A percentile compares a stretch with the other conserved stretches of the same genome.
These are phyloP conservation scores for Xenus cinereus DNA, from an alignment of 2,113 vertebrate species.

Conservation along the genomic window DNA sequence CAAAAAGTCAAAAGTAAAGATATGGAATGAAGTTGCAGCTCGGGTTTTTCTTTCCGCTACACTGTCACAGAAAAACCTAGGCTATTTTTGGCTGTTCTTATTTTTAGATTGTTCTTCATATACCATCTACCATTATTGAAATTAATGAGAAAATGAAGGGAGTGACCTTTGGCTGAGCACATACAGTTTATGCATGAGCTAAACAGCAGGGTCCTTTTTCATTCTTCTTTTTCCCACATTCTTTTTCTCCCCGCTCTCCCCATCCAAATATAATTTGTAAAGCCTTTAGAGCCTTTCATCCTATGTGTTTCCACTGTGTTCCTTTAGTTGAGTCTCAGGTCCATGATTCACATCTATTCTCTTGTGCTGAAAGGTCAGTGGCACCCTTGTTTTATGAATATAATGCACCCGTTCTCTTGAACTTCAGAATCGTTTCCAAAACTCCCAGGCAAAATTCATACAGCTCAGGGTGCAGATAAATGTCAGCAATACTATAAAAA, in stretches of 20 bases:
- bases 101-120: constrained; percentile 57
- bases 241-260: constrained; percentile 17
- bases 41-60: neutral
- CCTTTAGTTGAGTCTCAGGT: neutral
- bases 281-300: constrained; percentile 23
- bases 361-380: constrained; percentile 11
- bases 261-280: constrained; percentile 45
- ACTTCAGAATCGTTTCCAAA: neutral
- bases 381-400: constrained; percentile 29
- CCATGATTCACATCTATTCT: constrained; percentile 15
- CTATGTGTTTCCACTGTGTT: constrained; percentile 11
- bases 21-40: neutral
- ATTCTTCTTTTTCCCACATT: constrained; percentile 45
- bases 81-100: constrained; percentile 34
- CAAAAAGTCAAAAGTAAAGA: neutral
- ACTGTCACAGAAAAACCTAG: neutral
- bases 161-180: constrained; percentile 66
- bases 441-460: neutral
- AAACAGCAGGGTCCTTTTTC: constrained; percentile 37
- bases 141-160: constrained; percentile 63
- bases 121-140: neutral
- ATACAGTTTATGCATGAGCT: constrained; percentile 51
- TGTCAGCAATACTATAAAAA: neutral
- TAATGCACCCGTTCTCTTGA: neutral
- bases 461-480: neutral